Evolutionary conservation across 2,888 invertebrate species (phyloP).

Genomic region (Sinelater perroti): DNA sequence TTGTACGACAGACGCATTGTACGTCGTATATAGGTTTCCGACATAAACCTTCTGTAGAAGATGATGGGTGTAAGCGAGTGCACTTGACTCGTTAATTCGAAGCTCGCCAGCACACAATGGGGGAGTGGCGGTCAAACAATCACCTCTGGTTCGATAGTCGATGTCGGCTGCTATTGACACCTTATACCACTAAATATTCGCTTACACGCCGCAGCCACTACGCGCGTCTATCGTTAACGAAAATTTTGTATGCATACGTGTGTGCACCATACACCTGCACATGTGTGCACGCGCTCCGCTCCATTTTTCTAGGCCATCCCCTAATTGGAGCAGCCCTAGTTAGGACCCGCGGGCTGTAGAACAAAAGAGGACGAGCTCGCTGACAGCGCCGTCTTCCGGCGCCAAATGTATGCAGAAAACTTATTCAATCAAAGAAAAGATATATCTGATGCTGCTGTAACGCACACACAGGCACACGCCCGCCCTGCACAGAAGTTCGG

Average conservation of each 20-base stretch:
- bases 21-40: slow-evolving; percentile 5
- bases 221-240: too few relatives aligned
- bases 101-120: slow-evolving; percentile 45
- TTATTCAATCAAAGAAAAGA: slow-evolving; percentile 41
- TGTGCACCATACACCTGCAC: too few relatives aligned
- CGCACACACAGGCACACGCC: slow-evolving; percentile 28
- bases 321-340: too few relatives aligned
- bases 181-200: slow-evolving; percentile 43
- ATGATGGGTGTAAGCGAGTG: slow-evolving; percentile 41
- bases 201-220: slow-evolving; percentile 3
- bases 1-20: not conserved
- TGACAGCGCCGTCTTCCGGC: slow-evolving; percentile 26
- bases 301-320: too few relatives aligned
- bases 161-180: slow-evolving; percentile 50
- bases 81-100: slow-evolving; percentile 53
- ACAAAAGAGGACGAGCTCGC: too few relatives aligned
- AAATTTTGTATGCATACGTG: too few relatives aligned
- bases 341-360: too few relatives aligned
- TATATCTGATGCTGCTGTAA: slow-evolving; percentile 34
- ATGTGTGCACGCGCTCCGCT: too few relatives aligned
- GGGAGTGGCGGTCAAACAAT: slow-evolving; percentile 51
- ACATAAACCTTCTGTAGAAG: slow-evolving; percentile 26
- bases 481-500: slow-evolving; percentile 38
- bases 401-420: slow-evolving; percentile 38
- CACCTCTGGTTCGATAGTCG: slow-evolving; percentile 50